Evolutionary conservation across 2,113 vertebrate species (phyloP).

Genomic region (Dolichallabes microphthalmus): DNA sequence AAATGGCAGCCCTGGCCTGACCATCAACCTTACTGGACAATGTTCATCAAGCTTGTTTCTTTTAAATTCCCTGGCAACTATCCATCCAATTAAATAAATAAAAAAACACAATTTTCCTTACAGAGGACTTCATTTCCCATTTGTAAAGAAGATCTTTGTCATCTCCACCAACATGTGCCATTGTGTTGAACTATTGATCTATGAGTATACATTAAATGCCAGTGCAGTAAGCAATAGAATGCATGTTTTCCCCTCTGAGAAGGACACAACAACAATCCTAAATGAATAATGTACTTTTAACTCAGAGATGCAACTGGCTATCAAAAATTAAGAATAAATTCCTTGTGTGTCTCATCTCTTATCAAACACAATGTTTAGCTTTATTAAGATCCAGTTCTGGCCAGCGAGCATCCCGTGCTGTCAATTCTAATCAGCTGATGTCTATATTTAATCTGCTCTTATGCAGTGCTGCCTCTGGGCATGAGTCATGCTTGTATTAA

Average conservation of each 20-base stretch:
- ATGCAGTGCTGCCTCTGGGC: background rate
- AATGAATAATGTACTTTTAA: background rate
- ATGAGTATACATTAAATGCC: conserved; percentile 5
- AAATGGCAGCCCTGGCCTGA: conserved; percentile 33
- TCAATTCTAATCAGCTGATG: conserved; percentile 26
- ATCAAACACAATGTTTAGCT: background rate
- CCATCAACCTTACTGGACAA: conserved; percentile 14
- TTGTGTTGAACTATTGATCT: conserved; percentile 8
- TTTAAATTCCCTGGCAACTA: conserved; percentile 43
- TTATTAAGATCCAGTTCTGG: conserved; percentile 39
- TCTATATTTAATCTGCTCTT: conserved; percentile 17
- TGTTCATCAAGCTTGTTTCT: conserved; percentile 38
- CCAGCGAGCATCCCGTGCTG: background rate
- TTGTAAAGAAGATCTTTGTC: conserved; percentile 1
- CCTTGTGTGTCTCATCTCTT: conserved; percentile 21
- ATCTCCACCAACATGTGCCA: background rate
- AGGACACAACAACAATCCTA: background rate
- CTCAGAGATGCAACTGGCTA: background rate
- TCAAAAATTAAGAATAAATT: background rate
- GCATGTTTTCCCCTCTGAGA: conserved; percentile 28
- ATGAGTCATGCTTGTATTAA: conserved; percentile 25
- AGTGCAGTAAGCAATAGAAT: conserved; percentile 6
- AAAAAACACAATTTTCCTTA: conserved; percentile 46
- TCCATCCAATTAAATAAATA: conserved; percentile 27
- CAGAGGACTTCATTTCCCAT: conserved; percentile 38